Conservation (phyloP, 2,888 invertebrate genomes). For the Opisthograptis luteolata region DNA sequence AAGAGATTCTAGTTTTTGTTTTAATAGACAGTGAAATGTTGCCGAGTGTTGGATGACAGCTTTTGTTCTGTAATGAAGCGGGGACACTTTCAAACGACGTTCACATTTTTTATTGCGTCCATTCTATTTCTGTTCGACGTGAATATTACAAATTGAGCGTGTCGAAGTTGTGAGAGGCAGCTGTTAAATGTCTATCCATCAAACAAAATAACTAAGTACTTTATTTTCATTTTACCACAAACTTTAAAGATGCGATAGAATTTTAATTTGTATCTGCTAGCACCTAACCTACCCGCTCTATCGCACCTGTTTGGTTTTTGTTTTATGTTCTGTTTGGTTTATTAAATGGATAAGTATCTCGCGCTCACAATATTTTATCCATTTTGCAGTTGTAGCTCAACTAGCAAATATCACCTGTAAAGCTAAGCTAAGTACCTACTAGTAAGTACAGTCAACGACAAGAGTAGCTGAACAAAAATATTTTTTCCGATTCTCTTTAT, state of each 20-base stretch:
- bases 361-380: no score
- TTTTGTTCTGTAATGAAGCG: conserved; percentile 82
- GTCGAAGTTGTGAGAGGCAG: conserved; percentile 25
- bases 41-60: conserved; percentile 82
- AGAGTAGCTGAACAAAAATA: no score
- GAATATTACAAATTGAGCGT: conserved; percentile 31
- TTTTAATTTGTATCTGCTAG: no score
- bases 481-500: no score
- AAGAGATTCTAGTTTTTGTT: conserved; percentile 76
- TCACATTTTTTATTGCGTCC: conserved; percentile 70
- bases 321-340: no score
- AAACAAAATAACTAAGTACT: conserved; percentile 21
- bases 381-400: no score
- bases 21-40: conserved; percentile 84
- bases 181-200: conserved; percentile 32
- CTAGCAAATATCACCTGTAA: no score
- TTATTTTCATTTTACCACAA: conserved; percentile 24
- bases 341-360: no score
- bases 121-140: conserved; percentile 67
- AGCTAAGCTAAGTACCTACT: no score
- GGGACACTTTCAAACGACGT: conserved; percentile 74
- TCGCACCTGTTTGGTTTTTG: neutral
- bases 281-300: no score
- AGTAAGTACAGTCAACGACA: no score
- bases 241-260: neutral